Percentiles rank a stretch among this genome's conserved stretches.
These are phyloP conservation scores for Coleophora deauratella DNA, from an alignment of 2,888 invertebrate genomes.

Conservation along the genomic window DNA sequence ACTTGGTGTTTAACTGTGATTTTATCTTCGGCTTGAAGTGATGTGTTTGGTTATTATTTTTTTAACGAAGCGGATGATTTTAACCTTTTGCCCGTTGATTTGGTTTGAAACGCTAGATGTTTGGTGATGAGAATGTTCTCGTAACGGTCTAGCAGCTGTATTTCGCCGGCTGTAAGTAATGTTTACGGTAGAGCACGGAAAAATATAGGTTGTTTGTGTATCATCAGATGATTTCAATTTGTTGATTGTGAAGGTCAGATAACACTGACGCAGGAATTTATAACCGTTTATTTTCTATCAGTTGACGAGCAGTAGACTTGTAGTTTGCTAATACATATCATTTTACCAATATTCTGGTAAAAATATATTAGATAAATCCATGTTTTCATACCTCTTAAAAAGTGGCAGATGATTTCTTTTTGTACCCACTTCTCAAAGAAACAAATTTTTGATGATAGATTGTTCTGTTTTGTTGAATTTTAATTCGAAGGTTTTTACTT, in stretches of 20 bases:
- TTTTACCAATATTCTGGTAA: not conserved
- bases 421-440: not conserved
- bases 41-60: slow-evolving; percentile 63
- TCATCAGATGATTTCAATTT: slow-evolving; percentile 48
- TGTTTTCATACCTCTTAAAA: slow-evolving; percentile 1
- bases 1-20: slow-evolving; percentile 61
- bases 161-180: slow-evolving; percentile 15
- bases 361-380: slow-evolving; percentile 9
- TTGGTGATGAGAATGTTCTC: slow-evolving; percentile 42
- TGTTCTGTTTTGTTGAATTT: too few species aligned
- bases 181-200: slow-evolving; percentile 22
- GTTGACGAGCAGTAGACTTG: too few species aligned
- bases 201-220: slow-evolving; percentile 37
- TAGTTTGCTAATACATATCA: slow-evolving; percentile 2
- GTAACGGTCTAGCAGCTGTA: slow-evolving; percentile 38
- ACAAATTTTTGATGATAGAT: too few species aligned
- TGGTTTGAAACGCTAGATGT: slow-evolving; percentile 37
- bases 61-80: slow-evolving; percentile 55
- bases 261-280: slow-evolving; percentile 29
- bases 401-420: slow-evolving; percentile 8
- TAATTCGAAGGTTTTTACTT: too few species aligned
- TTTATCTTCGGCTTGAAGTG: slow-evolving; percentile 46
- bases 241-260: slow-evolving; percentile 45
- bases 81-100: slow-evolving; percentile 53
- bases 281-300: slow-evolving; percentile 16